phyloP scores from a whole-genome alignment of 2,113 vertebrate genomes.

The Charadrius vociferus region DNA sequence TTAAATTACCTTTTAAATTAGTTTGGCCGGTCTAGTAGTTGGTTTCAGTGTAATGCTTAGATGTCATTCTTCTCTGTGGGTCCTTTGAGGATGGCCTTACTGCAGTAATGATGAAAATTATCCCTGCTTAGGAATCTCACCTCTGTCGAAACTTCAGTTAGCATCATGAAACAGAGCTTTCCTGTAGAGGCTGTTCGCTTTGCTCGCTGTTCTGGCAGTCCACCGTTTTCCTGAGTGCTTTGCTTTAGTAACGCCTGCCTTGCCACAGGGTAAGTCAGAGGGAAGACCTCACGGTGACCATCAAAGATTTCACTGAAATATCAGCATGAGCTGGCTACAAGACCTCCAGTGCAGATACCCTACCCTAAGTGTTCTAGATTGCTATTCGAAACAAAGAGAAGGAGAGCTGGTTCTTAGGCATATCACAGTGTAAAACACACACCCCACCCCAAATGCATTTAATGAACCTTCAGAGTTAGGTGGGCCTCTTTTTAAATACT shows the following conservation, averaged over 20 bases:
- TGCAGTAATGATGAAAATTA: not conserved
- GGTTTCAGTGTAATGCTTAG: not conserved
- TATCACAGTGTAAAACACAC: not conserved
- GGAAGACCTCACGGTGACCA: not conserved
- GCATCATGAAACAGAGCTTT: not conserved
- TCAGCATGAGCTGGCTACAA: not conserved
- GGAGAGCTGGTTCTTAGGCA: not conserved
- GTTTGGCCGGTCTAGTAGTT: not conserved
- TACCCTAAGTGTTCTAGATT: not conserved
- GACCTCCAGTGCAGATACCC: not conserved
- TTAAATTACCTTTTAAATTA: not conserved
- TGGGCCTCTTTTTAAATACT: not conserved
- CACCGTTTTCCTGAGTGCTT: not conserved
- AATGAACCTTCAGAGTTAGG: not conserved
- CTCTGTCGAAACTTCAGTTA: not conserved
- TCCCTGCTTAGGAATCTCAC: not conserved
- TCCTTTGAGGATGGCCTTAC: not conserved
- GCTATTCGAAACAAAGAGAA: not conserved
- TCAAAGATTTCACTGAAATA: not conserved
- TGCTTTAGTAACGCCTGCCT: not conserved
- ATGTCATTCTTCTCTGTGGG: not conserved
- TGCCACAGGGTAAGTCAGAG: not conserved
- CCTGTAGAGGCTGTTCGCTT: not conserved
- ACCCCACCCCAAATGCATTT: not conserved
- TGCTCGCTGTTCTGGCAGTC: not conserved